These are phyloP conservation scores for Caerostris extrusa DNA, from an alignment of 1,140 invertebrate genomes.

Conservation along the genomic window DNA sequence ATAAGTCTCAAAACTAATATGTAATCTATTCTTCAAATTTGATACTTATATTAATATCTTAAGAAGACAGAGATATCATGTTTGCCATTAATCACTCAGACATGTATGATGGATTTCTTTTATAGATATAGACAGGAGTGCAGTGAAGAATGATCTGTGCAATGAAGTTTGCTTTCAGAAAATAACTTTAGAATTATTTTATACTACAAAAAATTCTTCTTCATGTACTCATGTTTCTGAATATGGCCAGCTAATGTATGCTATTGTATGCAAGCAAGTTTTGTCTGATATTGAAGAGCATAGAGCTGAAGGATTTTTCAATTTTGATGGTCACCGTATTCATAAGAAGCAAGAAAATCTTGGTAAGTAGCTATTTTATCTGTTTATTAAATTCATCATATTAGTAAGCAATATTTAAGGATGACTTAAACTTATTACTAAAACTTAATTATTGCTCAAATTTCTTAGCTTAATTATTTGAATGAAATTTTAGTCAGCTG, in stretches of 20 bases:
- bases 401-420: background rate
- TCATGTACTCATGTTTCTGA: conserved; percentile 57
- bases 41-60: too few relatives aligned
- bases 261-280: conserved; percentile 76
- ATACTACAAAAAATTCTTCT: conserved; percentile 57
- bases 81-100: too few relatives aligned
- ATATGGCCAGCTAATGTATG: conserved; percentile 77
- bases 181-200: conserved; percentile 69
- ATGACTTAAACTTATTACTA: background rate
- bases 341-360: conserved; percentile 67
- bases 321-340: conserved; percentile 74
- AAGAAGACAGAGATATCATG: too few relatives aligned
- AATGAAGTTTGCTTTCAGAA: conserved; percentile 77
- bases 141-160: conserved; percentile 45
- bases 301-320: conserved; percentile 71
- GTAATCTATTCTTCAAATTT: too few relatives aligned
- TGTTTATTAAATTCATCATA: background rate
- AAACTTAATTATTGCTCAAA: background rate
- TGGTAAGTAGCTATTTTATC: conserved; percentile 28
- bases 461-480: background rate
- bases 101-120: background rate
- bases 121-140: conserved; percentile 1
- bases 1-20: too few relatives aligned
- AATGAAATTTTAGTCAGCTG: too few relatives aligned
- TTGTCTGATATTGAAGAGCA: conserved; percentile 77